Conservation (phyloP, 2,113 vertebrate genomes). For the Colossoma macropomum region DNA sequence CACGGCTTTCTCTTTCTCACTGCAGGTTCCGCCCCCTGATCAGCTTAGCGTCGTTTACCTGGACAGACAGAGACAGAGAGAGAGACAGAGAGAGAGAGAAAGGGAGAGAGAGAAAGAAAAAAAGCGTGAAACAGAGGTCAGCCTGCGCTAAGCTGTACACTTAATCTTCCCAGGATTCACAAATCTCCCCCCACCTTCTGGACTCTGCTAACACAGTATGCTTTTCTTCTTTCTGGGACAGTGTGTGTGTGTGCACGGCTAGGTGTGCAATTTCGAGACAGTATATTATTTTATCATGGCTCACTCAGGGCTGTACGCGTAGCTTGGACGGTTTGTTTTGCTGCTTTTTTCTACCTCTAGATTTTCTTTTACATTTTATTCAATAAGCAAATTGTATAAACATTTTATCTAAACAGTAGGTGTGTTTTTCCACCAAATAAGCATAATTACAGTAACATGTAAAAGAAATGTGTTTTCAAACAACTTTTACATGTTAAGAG, state of each 20-base stretch:
- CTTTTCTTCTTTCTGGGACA: not conserved
- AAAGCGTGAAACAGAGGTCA: slow-evolving; percentile 46
- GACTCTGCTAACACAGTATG: slow-evolving; percentile 24
- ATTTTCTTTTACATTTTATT: no score
- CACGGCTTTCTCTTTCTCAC: slow-evolving; percentile 43
- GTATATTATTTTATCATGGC: slow-evolving; percentile 14
- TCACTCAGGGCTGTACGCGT: not conserved
- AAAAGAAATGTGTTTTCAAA: no score
- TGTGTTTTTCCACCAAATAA: no score
- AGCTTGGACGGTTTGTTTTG: not conserved
- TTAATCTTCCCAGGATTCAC: slow-evolving; percentile 58
- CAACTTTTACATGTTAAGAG: no score
- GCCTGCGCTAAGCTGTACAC: slow-evolving; percentile 49
- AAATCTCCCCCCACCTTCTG: slow-evolving; percentile 49
- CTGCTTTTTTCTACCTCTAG: not conserved
- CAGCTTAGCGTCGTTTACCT: slow-evolving; percentile 74
- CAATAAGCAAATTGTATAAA: no score
- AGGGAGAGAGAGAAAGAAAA: slow-evolving; percentile 35
- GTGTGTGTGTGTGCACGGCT: slow-evolving; percentile 30
- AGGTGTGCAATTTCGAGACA: not conserved
- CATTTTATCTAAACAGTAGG: no score
- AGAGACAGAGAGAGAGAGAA: slow-evolving; percentile 4
- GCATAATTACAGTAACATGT: no score
- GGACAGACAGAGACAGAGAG: slow-evolving; percentile 39
- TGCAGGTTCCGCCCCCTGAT: slow-evolving; percentile 68